These are phyloP conservation scores for Larimichthys polyactis DNA, from an alignment of 2,113 vertebrate genomes.

Conservation along the genomic window DNA sequence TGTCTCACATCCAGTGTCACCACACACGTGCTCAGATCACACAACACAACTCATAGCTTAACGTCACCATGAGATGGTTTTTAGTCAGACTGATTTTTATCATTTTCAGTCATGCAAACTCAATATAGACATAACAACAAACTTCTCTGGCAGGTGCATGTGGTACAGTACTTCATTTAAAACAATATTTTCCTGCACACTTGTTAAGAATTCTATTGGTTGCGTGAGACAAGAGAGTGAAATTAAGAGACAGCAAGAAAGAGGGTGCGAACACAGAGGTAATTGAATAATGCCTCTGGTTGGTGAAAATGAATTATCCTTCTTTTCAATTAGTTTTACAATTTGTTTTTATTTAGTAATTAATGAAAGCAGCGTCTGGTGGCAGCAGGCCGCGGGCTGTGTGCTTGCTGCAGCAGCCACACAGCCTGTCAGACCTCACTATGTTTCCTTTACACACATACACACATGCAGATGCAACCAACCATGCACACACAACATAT, in stretches of 20 bases:
- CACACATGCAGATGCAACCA: constrained; percentile 67
- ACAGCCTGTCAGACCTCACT: constrained; percentile 69
- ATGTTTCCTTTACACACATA: constrained; percentile 69
- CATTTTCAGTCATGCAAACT: constrained; percentile 34
- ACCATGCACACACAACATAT: constrained; percentile 54
- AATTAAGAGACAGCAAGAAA: constrained; percentile 67
- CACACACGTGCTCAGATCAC: constrained; percentile 22
- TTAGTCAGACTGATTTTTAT: constrained; percentile 55
- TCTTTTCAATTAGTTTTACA: constrained; percentile 88
- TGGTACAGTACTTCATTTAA: constrained; percentile 1
- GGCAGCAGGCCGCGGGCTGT: constrained; percentile 77
- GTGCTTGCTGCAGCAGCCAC: constrained; percentile 63
- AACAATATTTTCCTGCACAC: constrained; percentile 34
- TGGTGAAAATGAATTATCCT: constrained; percentile 84
- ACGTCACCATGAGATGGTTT: constrained; percentile 31
- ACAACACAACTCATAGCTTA: constrained; percentile 12
- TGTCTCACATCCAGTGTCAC: constrained; percentile 52
- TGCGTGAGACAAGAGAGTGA: constrained; percentile 57
- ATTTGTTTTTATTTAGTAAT: constrained; percentile 90
- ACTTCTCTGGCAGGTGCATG: constrained; percentile 1
- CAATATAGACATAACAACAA: neutral
- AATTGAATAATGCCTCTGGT: constrained; percentile 87
- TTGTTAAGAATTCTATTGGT: constrained; percentile 63
- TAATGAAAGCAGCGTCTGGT: constrained; percentile 84
- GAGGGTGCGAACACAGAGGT: constrained; percentile 67